Conservation (phyloP, 92 coral and sea anemone species). For the Parazoanthus atlanticus region DNA sequence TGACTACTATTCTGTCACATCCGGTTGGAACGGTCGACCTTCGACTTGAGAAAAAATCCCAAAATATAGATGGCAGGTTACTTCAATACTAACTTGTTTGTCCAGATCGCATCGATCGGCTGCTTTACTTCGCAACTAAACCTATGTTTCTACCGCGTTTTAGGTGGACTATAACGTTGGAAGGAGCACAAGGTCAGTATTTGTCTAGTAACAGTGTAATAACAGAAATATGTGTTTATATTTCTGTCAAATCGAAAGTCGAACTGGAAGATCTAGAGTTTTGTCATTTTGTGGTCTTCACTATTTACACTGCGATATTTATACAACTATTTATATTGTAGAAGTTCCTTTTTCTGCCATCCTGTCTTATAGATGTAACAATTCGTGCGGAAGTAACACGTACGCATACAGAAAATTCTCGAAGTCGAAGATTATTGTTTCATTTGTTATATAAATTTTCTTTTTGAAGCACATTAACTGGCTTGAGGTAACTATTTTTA, state of each 20-base stretch:
- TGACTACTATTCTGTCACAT: neutral
- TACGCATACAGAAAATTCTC: too few relatives aligned
- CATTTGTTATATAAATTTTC: too few relatives aligned
- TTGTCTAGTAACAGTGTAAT: too few relatives aligned
- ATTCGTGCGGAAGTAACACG: too few relatives aligned
- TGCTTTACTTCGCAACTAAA: neutral
- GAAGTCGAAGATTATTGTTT: too few relatives aligned
- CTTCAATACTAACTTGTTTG: neutral
- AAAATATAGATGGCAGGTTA: neutral
- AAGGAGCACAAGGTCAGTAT: neutral
- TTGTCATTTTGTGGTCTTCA: neutral
- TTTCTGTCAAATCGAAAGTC: neutral
- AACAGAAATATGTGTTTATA: neutral
- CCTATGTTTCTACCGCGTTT: neutral
- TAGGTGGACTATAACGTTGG: neutral
- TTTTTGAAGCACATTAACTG: too few relatives aligned
- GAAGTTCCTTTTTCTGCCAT: neutral
- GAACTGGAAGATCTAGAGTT: neutral
- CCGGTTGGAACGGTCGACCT: neutral
- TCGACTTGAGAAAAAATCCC: neutral
- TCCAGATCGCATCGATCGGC: neutral
- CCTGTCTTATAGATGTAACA: too few relatives aligned
- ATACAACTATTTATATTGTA: neutral
- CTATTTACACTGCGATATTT: neutral
- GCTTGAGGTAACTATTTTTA: too few relatives aligned